Evolutionary conservation across 2,113 vertebrate species (phyloP).

Genomic region (Pongo pygmaeus): DNA sequence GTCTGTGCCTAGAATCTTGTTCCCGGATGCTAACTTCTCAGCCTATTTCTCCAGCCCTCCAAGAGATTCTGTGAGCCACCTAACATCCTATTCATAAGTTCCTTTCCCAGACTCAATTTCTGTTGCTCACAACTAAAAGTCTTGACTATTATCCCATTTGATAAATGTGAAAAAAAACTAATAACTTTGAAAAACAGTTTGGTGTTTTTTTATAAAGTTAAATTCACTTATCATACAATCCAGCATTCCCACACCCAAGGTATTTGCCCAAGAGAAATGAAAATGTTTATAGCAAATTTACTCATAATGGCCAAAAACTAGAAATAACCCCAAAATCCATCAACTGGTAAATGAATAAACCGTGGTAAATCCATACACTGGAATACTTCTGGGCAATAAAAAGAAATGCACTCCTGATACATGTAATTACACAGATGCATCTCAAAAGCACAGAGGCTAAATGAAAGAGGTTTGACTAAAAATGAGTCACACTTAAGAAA

Average conservation of each 20-base stretch:
- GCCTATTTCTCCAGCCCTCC: background rate
- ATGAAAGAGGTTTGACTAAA: background rate
- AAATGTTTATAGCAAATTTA: background rate
- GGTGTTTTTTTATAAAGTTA: background rate
- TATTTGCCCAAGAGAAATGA: background rate
- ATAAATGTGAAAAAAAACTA: background rate
- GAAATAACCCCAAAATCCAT: background rate
- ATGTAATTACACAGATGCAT: background rate
- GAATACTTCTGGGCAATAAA: background rate
- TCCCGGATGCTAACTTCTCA: background rate
- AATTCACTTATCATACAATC: background rate
- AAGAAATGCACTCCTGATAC: background rate
- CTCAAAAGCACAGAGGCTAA: background rate
- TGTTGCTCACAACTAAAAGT: background rate
- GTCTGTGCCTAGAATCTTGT: background rate
- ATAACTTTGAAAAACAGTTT: background rate
- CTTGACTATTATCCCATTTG: background rate
- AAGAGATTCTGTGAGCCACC: background rate
- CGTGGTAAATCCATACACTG: background rate
- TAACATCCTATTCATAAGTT: background rate
- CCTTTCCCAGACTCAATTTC: background rate
- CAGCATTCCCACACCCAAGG: background rate
- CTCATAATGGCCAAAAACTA: background rate
- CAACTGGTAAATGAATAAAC: background rate
- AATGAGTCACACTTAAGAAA: conserved; percentile 7